Evolutionary conservation across 53 echinoderm and acorn worm species (phyloP), one percentile per base, ranked within the genome.

Genomic region (Glandiceps talaboti): DNA sequence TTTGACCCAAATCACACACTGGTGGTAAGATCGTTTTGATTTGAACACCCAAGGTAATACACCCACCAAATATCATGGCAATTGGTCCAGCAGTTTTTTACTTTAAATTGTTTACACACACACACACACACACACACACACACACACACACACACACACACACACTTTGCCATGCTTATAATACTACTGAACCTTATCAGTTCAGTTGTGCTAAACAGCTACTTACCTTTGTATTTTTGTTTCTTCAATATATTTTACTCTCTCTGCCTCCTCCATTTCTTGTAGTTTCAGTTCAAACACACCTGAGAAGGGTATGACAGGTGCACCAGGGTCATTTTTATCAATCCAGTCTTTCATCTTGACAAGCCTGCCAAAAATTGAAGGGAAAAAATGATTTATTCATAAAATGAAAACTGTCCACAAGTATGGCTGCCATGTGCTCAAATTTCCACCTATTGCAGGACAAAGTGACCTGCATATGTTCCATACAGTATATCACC

Each of bases 301-400:
- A 32, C 92, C 97, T 80, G 90, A 90, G 81, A 93, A 93, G 10
- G 93, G 97, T 29, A 97, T 93, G 28, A 91, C 77, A 25, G 79
- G 91, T 1, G 97, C 91, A 14, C 97, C 97, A 25, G 89, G 83
- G 76, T 97, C 97, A 74, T 93, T 88, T 31, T 82, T 82, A 82
- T 97, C 91, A 1, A 97, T 81, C 97, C 97, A 97, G 32, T 97
- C 92, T 75, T 97, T 97, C 28, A 97, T 97, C 86, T 93, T 91
- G 28, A 83, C 81, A 29, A 94, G 81, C 94, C 94, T 94, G 80
- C 20, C 26, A 30, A 45, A 32, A 14, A 1, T 25, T 73, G 76
- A 29, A 84, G 29, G 1, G 30, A 79, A 1, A 28, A 10, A n/a
- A 72, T 14, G 26, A 14, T 27, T 28, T n/a, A 75, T 6, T 1